Conservation (phyloP, 2,113 vertebrate genomes). For the Tinamus guttatus region DNA sequence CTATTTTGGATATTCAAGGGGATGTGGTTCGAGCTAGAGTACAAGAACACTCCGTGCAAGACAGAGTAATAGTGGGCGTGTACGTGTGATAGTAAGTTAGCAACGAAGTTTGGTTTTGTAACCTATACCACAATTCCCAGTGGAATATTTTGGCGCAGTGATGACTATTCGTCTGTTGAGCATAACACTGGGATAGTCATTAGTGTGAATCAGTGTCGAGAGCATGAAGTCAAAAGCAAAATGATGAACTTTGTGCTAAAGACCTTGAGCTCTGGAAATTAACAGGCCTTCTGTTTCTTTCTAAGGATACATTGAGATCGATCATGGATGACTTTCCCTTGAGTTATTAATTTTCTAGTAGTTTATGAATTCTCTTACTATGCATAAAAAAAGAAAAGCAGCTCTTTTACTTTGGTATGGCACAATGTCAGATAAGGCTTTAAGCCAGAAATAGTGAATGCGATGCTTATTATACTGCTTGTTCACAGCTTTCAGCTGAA, state of each 20-base stretch:
- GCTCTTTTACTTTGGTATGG: background rate
- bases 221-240: conserved; percentile 7
- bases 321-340: background rate
- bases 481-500: background rate
- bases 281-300: conserved; percentile 42
- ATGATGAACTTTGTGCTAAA: conserved; percentile 46
- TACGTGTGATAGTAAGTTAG: background rate
- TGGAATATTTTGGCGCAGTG: background rate
- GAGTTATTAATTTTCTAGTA: conserved; percentile 36
- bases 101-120: background rate
- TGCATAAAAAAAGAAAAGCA: conserved; percentile 7
- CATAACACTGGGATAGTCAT: background rate
- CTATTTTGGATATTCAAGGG: background rate
- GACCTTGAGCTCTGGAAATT: conserved; percentile 26
- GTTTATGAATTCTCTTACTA: conserved; percentile 46
- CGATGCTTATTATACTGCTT: background rate
- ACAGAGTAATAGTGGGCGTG: background rate
- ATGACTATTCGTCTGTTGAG: background rate
- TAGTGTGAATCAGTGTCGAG: background rate
- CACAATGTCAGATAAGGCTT: background rate
- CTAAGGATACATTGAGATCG: background rate
- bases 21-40: background rate
- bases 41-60: background rate
- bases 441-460: conserved; percentile 10
- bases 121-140: background rate